Evolutionary conservation across 2,888 invertebrate species (phyloP).

Genomic region (Macrosoma leucophasiata): DNA sequence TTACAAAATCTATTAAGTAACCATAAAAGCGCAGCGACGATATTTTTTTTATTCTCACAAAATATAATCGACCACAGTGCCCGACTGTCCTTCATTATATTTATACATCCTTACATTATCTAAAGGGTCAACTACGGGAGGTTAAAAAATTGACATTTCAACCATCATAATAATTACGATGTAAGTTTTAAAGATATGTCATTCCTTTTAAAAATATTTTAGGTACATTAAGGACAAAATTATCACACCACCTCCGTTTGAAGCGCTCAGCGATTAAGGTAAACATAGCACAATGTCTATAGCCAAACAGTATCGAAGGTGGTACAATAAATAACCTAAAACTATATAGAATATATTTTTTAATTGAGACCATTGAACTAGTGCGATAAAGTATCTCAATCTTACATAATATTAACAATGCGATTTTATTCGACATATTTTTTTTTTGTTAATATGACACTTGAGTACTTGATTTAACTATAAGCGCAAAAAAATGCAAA

Average conservation of each 20-base stretch:
- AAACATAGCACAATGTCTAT: too few relatives aligned
- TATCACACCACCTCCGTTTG: too few relatives aligned
- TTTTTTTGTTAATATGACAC: constrained; percentile 21
- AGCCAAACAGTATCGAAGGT: too few relatives aligned
- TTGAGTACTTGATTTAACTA: constrained; percentile 48
- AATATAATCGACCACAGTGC: constrained; percentile 47
- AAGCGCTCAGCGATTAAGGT: too few relatives aligned
- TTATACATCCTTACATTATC: constrained; percentile 33
- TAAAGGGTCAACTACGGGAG: constrained; percentile 31
- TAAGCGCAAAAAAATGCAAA: constrained; percentile 31
- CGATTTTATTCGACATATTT: constrained; percentile 21
- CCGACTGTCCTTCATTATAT: constrained; percentile 42
- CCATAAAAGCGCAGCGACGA: constrained; percentile 49
- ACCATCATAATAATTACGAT: constrained; percentile 27
- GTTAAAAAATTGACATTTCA: constrained; percentile 41
- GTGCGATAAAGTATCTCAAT: constrained; percentile 26
- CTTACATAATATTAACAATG: constrained; percentile 29
- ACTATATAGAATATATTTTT: too few relatives aligned
- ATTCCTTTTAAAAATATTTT: too few relatives aligned
- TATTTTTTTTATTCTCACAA: constrained; percentile 39
- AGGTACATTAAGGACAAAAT: too few relatives aligned
- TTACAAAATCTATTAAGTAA: constrained; percentile 30
- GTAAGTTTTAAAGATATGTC: constrained; percentile 51
- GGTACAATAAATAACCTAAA: too few relatives aligned
- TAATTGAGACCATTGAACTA: constrained; percentile 24